phyloP scores from a whole-genome alignment of 2,797 vertebrate genomes.

The Thaleichthys pacificus region DNA sequence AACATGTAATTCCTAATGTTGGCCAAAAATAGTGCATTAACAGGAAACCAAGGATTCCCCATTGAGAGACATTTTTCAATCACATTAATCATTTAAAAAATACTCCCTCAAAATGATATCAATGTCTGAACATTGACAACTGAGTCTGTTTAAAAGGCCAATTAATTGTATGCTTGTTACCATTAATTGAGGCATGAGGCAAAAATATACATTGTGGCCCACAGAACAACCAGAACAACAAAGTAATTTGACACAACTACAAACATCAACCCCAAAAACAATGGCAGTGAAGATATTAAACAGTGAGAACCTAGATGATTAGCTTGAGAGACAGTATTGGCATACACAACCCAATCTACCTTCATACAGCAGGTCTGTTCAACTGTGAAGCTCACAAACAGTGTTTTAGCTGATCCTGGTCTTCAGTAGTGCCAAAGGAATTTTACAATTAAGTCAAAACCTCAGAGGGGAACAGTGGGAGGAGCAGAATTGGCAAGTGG shows the following conservation, averaged over 20 bases:
- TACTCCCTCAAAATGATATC: not conserved
- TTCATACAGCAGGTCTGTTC: no score
- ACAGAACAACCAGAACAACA: not conserved
- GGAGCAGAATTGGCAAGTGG: no score
- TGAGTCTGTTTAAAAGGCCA: not conserved
- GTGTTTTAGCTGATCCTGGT: not conserved
- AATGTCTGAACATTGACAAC: not conserved
- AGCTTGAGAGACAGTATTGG: not conserved
- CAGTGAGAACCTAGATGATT: not conserved
- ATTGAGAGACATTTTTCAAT: not conserved
- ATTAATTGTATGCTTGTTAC: not conserved
- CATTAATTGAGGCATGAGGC: no score
- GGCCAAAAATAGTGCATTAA: conserved; percentile 3
- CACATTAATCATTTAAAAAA: not conserved
- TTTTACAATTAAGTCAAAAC: not conserved
- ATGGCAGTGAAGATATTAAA: not conserved
- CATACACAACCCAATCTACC: not conserved
- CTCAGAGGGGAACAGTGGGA: not conserved
- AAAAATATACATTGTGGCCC: not conserved
- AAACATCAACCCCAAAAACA: not conserved
- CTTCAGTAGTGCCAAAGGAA: no score
- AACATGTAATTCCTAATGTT: not conserved
- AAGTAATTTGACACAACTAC: not conserved
- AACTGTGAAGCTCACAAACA: no score
- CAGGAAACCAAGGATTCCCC: not conserved